phyloP scores from a whole-genome alignment of 2,113 vertebrate species.

The Mixornis gularis region DNA sequence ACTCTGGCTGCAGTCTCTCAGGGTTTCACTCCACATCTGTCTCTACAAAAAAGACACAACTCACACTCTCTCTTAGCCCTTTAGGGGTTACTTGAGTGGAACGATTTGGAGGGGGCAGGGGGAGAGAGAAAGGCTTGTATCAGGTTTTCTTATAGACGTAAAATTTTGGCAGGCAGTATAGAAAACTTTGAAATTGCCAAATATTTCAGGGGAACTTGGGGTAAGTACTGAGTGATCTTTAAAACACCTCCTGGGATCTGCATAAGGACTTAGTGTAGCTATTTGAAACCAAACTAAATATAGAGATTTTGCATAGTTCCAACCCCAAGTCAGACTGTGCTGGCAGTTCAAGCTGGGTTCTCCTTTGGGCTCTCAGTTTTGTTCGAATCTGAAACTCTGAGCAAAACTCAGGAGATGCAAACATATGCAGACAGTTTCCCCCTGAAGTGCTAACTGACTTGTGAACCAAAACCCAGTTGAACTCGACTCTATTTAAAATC shows the following conservation, averaged over 20 bases:
- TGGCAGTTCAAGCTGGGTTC: slow-evolving; percentile 10
- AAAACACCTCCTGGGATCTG: slow-evolving; percentile 16
- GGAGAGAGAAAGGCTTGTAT: not conserved
- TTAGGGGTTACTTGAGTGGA: not conserved
- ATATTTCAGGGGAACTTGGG: not conserved
- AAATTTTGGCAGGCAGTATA: not conserved
- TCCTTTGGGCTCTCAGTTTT: slow-evolving; percentile 14
- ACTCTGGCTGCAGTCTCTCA: not conserved
- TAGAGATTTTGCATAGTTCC: slow-evolving; percentile 15
- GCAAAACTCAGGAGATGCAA: slow-evolving; percentile 23
- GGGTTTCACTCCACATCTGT: not conserved
- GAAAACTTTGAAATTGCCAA: not conserved
- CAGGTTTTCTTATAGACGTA: not conserved
- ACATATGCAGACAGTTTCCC: slow-evolving; percentile 22
- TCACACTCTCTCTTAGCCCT: not conserved
- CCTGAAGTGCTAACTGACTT: slow-evolving; percentile 35
- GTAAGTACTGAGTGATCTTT: not conserved
- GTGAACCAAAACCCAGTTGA: slow-evolving; percentile 30
- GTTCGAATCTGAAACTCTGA: not conserved
- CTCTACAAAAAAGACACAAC: not conserved
- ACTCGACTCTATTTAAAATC: slow-evolving; percentile 30
- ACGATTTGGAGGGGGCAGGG: not conserved
- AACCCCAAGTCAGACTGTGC: not conserved
- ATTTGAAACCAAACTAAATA: slow-evolving; percentile 51
- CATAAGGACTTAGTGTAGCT: not conserved